Evolutionary conservation across 2,113 vertebrate genomes (phyloP), one percentile per base, ranked within the genome.

Genomic region (Sylvietta virens): DNA sequence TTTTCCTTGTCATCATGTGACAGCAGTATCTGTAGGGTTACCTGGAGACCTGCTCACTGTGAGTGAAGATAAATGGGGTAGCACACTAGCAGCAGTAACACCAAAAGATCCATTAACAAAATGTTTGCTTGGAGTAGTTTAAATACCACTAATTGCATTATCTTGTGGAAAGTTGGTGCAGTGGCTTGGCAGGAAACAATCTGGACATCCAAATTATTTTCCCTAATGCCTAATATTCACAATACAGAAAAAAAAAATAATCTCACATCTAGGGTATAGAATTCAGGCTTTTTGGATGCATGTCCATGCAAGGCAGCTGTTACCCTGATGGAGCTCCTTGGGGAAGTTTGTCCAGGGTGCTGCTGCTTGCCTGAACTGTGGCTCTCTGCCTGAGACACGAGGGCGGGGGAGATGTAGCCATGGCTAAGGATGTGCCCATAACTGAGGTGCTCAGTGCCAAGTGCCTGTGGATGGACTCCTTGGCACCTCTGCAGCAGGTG

Each of bases 401-500:
- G 16, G n/a, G 64, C 28, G 11, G 44, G 13, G 26, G 22, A 81
- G 30, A 26, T 11, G 31, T 20, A 31, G 26, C 12, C 1, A 0
- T 15, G 60, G 64, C 48, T 24, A 7, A 42, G n/a, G 45, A 20
- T 21, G 30, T 1, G 7, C 21, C 20, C 1, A 0, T 6, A 11
- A 7, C 5, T 6, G 21, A n/a, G 57, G 35, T 22, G 45, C 14
- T 35, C 50, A 39, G 37, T 64, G 73, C 50, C 56, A 16, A 21
- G 28, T 1, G 47, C 17, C 42, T 3, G 1, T 13, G 65, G 28
- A 22, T 0, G 10, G 28, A 27, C n/a, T 24, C 16, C 15, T 3
- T 20, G 47, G 33, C 48, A 42, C 13, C 37, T 31, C 28, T 1
- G 3, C 22, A 31, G 13, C 15, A 6, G 15, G 26, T 37, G 23